Percentiles rank a stretch among this genome's conserved stretches.
Evolutionary conservation across 1,140 invertebrate species (phyloP).

Genomic region (Heliconius eleuchia): DNA sequence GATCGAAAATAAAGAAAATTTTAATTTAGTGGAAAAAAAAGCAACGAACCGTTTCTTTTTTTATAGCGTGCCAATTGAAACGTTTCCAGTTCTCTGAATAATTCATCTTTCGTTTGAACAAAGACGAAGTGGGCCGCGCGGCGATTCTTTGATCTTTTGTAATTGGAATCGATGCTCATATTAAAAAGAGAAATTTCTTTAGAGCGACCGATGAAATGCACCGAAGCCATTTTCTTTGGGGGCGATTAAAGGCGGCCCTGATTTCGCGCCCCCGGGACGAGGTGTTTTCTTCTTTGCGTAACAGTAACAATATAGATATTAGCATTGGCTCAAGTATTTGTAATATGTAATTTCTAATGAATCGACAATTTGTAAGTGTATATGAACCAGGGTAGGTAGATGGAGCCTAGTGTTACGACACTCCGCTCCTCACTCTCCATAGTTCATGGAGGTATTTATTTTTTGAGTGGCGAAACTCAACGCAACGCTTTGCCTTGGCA

Average conservation of each 20-base stretch:
- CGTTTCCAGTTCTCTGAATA: conserved; percentile 80
- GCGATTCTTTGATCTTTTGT: conserved; percentile 81
- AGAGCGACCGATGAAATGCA: conserved; percentile 76
- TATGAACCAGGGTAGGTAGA: too few relatives aligned
- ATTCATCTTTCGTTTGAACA: conserved; percentile 81
- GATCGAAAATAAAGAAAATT: conserved; percentile 77
- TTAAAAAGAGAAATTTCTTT: conserved; percentile 79
- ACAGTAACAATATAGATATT: neutral
- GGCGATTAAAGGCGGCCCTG: conserved; percentile 63
- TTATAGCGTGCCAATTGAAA: conserved; percentile 81
- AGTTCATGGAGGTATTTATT: too few relatives aligned
- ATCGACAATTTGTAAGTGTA: neutral
- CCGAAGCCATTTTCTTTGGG: conserved; percentile 70
- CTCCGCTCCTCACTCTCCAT: too few relatives aligned
- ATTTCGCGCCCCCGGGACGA: conserved; percentile 48
- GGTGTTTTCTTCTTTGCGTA: conserved; percentile 13
- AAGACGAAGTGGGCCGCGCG: conserved; percentile 79
- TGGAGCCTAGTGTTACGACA: too few relatives aligned
- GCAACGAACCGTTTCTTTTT: conserved; percentile 80
- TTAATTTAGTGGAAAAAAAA: conserved; percentile 79
- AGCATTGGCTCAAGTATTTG: neutral
- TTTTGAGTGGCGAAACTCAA: too few relatives aligned
- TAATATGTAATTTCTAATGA: neutral
- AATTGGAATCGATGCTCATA: conserved; percentile 81
- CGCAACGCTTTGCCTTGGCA: too few relatives aligned